A percentile compares a stretch with the other conserved stretches of the same genome.
These are phyloP conservation scores for Paramormyrops kingsleyae DNA, from an alignment of 2,113 vertebrate genomes.

Conservation along the genomic window DNA sequence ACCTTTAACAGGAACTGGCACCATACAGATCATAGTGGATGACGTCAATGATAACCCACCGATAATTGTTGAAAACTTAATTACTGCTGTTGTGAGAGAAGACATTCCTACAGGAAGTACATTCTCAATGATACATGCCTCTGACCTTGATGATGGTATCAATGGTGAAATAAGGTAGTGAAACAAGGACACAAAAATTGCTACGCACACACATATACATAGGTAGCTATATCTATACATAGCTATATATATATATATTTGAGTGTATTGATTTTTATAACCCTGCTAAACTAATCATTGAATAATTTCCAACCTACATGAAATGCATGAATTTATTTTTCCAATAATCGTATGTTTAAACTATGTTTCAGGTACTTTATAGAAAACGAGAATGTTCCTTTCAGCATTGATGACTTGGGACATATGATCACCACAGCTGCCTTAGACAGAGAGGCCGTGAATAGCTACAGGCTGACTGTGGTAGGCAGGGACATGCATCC, in stretches of 20 bases:
- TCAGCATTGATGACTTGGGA: slow-evolving; percentile 57
- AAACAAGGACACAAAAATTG: neutral
- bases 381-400: slow-evolving; percentile 40
- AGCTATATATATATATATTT: neutral
- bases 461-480: slow-evolving; percentile 51
- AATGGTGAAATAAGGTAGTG: slow-evolving; percentile 55
- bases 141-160: slow-evolving; percentile 52
- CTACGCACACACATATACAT: too few relatives aligned
- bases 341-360: neutral
- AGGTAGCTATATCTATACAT: too few relatives aligned
- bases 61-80: slow-evolving; percentile 44
- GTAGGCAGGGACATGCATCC: slow-evolving; percentile 48
- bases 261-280: neutral
- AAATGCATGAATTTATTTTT: neutral
- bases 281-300: neutral
- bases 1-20: slow-evolving; percentile 56
- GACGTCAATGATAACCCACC: slow-evolving; percentile 64
- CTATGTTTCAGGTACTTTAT: slow-evolving; percentile 51
- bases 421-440: slow-evolving; percentile 49
- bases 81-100: slow-evolving; percentile 53
- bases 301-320: neutral
- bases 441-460: slow-evolving; percentile 56
- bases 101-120: slow-evolving; percentile 49
- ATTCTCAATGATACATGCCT: slow-evolving; percentile 52
- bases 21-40: slow-evolving; percentile 52